Conservation (phyloP, 1,140 invertebrate species). For the Bombus terrestris region DNA sequence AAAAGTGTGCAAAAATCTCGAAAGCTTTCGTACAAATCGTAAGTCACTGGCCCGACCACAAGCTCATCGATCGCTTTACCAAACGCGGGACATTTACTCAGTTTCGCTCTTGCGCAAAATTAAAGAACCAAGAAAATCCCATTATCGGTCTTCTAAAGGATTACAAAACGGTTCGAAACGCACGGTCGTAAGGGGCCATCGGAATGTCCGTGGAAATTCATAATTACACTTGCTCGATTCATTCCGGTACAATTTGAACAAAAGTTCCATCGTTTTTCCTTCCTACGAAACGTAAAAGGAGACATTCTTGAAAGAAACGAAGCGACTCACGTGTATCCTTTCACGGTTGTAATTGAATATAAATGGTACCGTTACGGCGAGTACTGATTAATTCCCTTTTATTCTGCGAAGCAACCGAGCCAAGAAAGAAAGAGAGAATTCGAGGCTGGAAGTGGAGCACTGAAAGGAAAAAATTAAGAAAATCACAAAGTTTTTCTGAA, state of each 20-base stretch:
- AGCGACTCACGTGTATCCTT: slow-evolving; percentile 3
- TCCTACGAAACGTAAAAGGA: background rate
- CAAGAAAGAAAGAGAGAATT: background rate
- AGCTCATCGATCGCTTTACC: slow-evolving; percentile 58
- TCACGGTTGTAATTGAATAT: background rate
- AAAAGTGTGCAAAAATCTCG: slow-evolving; percentile 69
- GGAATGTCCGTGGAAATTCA: background rate
- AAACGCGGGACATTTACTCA: slow-evolving; percentile 27
- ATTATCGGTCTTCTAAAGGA: slow-evolving; percentile 1
- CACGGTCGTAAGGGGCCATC: background rate
- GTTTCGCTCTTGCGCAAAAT: slow-evolving; percentile 36
- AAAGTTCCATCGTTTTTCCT: background rate
- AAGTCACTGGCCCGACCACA: slow-evolving; percentile 65
- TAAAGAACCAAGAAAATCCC: slow-evolving; percentile 20
- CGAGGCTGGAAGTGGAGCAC: slow-evolving; percentile 12
- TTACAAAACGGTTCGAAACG: background rate
- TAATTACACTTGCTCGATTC: background rate
- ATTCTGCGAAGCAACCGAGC: too few species aligned
- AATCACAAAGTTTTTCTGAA: slow-evolving; percentile 29
- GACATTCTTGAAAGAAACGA: slow-evolving; percentile 1
- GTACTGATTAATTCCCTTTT: slow-evolving; percentile 37
- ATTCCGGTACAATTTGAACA: background rate
- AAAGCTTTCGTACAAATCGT: slow-evolving; percentile 67
- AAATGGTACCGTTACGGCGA: slow-evolving; percentile 20
- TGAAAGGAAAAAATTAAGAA: slow-evolving; percentile 35